Evolutionary conservation across 1,140 invertebrate species (phyloP).

Genomic region (Drosophila mojavensis): DNA sequence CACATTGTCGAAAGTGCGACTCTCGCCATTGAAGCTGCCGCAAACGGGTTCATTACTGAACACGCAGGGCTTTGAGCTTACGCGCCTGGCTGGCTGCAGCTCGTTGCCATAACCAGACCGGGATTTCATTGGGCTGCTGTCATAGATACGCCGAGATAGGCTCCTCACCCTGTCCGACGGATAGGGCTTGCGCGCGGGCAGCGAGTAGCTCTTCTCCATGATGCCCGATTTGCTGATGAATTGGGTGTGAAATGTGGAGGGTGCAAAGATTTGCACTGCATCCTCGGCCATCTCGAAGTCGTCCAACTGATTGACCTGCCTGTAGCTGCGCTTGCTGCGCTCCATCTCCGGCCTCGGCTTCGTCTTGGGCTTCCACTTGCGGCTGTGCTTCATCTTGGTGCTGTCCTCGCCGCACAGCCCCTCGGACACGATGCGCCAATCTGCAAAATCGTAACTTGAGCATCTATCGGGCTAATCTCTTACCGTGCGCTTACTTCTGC

Average conservation of each 20-base stretch:
- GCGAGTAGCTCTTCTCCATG: constrained; percentile 71
- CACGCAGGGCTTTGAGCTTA: constrained; percentile 48
- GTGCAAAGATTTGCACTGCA: constrained; percentile 67
- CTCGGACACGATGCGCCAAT: constrained; percentile 74
- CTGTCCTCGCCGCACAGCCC: constrained; percentile 77
- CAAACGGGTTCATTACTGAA: constrained; percentile 70
- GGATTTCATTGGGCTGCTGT: not conserved
- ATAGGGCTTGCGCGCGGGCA: constrained; percentile 59
- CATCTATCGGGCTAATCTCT: not conserved
- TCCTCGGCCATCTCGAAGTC: constrained; percentile 66
- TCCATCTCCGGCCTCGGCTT: constrained; percentile 56
- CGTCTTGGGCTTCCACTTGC: constrained; percentile 58
- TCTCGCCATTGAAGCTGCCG: constrained; percentile 60
- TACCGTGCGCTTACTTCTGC: constrained; percentile 50
- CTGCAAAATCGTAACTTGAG: constrained; percentile 28
- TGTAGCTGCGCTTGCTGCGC: constrained; percentile 62
- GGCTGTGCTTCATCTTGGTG: constrained; percentile 71
- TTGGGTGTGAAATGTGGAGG: constrained; percentile 71
- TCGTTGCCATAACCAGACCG: not conserved
- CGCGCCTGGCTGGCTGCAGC: not conserved
- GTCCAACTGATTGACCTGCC: constrained; percentile 47
- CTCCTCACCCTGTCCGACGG: not conserved
- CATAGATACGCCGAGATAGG: not conserved
- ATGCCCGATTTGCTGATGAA: constrained; percentile 67
- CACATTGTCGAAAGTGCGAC: constrained; percentile 63